phyloP scores from a whole-genome alignment of 2,113 vertebrate species.

The Neolamprologus cancellatus region DNA sequence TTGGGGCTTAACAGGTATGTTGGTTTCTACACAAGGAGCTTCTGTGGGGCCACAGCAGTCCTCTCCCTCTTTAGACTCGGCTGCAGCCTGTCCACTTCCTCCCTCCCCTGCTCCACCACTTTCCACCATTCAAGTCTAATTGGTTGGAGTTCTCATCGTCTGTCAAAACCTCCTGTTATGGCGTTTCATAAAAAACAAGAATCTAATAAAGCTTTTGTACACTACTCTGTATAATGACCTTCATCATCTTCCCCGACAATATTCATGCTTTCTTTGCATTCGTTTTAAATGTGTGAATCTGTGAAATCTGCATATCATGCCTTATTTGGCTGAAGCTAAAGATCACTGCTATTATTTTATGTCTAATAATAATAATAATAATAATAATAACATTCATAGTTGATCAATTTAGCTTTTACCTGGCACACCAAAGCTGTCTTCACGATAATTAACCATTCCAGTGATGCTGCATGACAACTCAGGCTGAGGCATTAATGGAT shows the following conservation, averaged over 20 bases:
- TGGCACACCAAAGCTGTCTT: background rate
- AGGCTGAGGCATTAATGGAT: slow-evolving; percentile 5
- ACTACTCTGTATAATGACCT: background rate
- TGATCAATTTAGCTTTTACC: background rate
- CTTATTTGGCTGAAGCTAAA: background rate
- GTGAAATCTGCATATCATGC: background rate
- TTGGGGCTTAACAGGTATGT: background rate
- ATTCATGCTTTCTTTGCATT: background rate
- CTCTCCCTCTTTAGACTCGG: background rate
- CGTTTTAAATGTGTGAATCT: background rate
- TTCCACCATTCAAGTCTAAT: background rate
- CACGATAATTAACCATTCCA: background rate
- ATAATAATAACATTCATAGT: background rate
- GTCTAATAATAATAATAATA: background rate
- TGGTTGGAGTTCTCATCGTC: background rate
- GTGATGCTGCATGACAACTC: background rate
- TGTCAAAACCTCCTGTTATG: background rate
- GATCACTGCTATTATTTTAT: background rate
- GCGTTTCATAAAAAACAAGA: background rate
- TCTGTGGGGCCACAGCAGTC: background rate
- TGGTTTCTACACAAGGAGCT: background rate
- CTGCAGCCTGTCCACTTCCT: background rate
- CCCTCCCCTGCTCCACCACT: background rate
- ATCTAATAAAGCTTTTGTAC: background rate
- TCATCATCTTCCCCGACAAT: background rate